Percentiles rank a stretch among this genome's conserved stretches.
These are phyloP conservation scores for Prietella phreatophila DNA, from an alignment of 2,113 vertebrate species.

Conservation along the genomic window DNA sequence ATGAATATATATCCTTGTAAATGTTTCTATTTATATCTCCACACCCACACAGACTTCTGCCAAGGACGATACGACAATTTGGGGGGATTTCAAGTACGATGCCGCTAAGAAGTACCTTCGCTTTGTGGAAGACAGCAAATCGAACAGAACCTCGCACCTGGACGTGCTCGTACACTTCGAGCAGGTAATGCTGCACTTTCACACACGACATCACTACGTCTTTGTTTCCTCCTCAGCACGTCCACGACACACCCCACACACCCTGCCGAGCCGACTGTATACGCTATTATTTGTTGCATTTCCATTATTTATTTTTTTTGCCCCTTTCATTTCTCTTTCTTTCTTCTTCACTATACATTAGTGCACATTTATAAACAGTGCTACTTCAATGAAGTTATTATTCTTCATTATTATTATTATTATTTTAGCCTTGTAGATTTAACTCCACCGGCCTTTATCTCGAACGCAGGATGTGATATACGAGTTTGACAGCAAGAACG, in stretches of 20 bases:
- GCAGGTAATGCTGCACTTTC: conserved; percentile 57
- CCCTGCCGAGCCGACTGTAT: too few species aligned
- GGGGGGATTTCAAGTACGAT: conserved; percentile 66
- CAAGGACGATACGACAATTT: conserved; percentile 57
- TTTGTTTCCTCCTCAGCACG: not conserved
- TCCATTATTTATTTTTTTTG: not conserved
- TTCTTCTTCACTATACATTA: not conserved
- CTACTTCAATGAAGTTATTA: too few species aligned
- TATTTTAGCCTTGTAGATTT: not conserved
- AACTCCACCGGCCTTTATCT: not conserved
- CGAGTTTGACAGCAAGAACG: conserved; percentile 72
- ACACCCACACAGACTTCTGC: conserved; percentile 48
- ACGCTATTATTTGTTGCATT: not conserved
- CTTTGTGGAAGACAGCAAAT: conserved; percentile 64
- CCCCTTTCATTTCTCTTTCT: too few species aligned
- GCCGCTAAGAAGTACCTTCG: conserved; percentile 66
- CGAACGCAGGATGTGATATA: conserved; percentile 49
- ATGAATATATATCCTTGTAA: not conserved
- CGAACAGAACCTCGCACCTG: conserved; percentile 61
- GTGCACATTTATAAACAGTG: not conserved
- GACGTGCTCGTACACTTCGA: conserved; percentile 72
- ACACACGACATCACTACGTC: not conserved
- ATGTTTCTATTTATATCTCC: not conserved
- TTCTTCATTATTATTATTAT: not conserved
- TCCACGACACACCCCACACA: not conserved